A percentile compares a stretch with the other conserved stretches of the same genome.
phyloP scores from a whole-genome alignment of 2,888 invertebrate genomes.

The Adelphocoris suturalis region DNA sequence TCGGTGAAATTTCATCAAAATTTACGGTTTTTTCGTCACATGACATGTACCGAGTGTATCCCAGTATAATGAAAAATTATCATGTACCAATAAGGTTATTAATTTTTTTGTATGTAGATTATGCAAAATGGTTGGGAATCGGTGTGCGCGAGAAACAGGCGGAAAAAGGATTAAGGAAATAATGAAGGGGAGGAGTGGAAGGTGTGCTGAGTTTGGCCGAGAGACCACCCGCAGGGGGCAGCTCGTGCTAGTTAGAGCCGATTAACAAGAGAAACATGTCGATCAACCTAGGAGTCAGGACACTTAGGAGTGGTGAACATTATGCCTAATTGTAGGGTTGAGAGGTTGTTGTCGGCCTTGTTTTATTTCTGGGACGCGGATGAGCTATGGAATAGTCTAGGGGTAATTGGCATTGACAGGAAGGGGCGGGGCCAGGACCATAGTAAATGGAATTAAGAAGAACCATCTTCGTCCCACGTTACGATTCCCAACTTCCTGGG shows the following conservation, averaged over 20 bases:
- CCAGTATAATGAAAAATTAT: no score
- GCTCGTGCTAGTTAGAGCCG: constrained; percentile 59
- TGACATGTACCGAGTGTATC: no score
- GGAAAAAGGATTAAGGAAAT: not conserved
- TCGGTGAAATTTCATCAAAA: no score
- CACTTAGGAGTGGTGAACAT: constrained; percentile 65
- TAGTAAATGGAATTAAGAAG: constrained; percentile 61
- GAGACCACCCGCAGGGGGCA: constrained; percentile 57
- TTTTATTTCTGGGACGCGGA: constrained; percentile 52
- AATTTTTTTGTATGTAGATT: no score
- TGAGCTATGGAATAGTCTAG: constrained; percentile 65
- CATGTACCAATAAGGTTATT: no score
- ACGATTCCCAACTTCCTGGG: constrained; percentile 63
- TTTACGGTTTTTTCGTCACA: no score
- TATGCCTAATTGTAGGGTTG: constrained; percentile 65
- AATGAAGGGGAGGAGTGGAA: not conserved
- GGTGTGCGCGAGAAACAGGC: no score
- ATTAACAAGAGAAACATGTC: constrained; percentile 55
- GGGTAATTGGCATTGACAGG: constrained; percentile 69
- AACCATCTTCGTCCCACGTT: constrained; percentile 63
- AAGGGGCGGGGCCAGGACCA: constrained; percentile 59
- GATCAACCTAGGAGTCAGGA: constrained; percentile 50
- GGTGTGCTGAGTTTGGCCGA: constrained; percentile 27
- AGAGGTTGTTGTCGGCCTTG: constrained; percentile 37
- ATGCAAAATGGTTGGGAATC: no score